A percentile compares a stretch with the other conserved stretches of the same genome.
Evolutionary conservation across 2,797 vertebrate species (phyloP).

Genomic region (Craterocephalus amniculus): DNA sequence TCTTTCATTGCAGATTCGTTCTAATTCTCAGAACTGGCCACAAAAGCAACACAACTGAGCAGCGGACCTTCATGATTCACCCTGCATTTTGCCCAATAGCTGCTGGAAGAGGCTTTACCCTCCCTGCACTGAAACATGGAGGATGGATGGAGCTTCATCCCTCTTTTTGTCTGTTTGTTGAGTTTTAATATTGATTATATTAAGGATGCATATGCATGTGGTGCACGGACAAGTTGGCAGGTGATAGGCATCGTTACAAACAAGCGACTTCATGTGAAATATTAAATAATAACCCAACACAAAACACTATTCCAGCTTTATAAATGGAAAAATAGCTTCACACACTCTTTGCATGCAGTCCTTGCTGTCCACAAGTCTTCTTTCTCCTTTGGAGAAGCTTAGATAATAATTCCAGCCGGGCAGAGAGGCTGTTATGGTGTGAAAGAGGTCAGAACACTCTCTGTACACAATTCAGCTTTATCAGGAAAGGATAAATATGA

Average conservation of each 20-base stretch:
- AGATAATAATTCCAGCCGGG: constrained; percentile 33
- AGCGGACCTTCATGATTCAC: neutral
- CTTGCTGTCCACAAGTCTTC: constrained; percentile 16
- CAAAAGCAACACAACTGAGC: neutral
- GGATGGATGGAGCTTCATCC: neutral
- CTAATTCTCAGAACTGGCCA: constrained; percentile 10
- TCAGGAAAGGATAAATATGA: constrained; percentile 34
- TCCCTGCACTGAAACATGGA: too few relatives aligned
- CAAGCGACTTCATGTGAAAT: constrained; percentile 30
- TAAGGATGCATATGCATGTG: constrained; percentile 21
- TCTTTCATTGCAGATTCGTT: constrained; percentile 10
- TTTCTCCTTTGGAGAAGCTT: constrained; percentile 49
- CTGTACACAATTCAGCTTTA: constrained; percentile 27
- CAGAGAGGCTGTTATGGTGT: constrained; percentile 26
- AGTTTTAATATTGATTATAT: neutral
- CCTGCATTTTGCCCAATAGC: neutral
- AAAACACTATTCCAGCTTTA: constrained; percentile 23
- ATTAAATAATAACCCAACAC: constrained; percentile 18
- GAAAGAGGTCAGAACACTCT: constrained; percentile 48
- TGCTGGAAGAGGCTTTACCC: neutral
- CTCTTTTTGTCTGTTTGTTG: constrained; percentile 9
- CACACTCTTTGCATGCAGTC: constrained; percentile 11
- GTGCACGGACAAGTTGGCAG: constrained; percentile 26
- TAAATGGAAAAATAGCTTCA: constrained; percentile 24
- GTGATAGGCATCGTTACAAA: constrained; percentile 11